A percentile compares a stretch with the other conserved stretches of the same genome.
These are phyloP conservation scores for Kradibia gibbosae DNA, from an alignment of 1,140 invertebrate genomes.

Conservation along the genomic window DNA sequence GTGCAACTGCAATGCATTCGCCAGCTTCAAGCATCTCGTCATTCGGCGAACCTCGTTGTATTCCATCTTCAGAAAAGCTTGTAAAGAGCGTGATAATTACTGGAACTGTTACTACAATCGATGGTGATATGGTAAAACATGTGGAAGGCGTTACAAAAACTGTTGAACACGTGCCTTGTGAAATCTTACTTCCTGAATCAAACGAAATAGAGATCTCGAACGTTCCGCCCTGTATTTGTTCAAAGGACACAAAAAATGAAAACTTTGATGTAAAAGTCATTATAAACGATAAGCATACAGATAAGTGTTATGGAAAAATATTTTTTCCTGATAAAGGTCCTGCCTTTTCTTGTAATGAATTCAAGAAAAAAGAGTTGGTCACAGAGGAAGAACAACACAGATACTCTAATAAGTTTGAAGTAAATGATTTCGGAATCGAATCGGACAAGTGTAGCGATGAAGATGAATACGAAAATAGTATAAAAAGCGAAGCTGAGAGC, in stretches of 20 bases:
- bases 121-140: constrained; percentile 53
- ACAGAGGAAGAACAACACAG: constrained; percentile 31
- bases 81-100: constrained; percentile 55
- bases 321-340: constrained; percentile 51
- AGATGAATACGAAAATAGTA: not conserved
- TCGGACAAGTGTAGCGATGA: not conserved
- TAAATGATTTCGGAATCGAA: not conserved
- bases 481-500: not conserved
- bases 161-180: constrained; percentile 50
- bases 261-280: constrained; percentile 43
- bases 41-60: not conserved
- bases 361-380: constrained; percentile 55
- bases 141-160: constrained; percentile 55
- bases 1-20: constrained; percentile 58
- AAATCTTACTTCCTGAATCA: constrained; percentile 34
- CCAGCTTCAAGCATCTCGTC: constrained; percentile 53
- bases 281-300: constrained; percentile 53
- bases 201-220: constrained; percentile 50
- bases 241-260: constrained; percentile 50
- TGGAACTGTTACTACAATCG: constrained; percentile 48
- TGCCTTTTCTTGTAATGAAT: constrained; percentile 54
- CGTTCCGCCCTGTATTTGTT: constrained; percentile 60
- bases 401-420: not conserved
- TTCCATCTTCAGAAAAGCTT: constrained; percentile 56
- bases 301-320: constrained; percentile 58